These are phyloP conservation scores for Drosophila monieri DNA, from an alignment of 2,888 invertebrate genomes.

Conservation along the genomic window DNA sequence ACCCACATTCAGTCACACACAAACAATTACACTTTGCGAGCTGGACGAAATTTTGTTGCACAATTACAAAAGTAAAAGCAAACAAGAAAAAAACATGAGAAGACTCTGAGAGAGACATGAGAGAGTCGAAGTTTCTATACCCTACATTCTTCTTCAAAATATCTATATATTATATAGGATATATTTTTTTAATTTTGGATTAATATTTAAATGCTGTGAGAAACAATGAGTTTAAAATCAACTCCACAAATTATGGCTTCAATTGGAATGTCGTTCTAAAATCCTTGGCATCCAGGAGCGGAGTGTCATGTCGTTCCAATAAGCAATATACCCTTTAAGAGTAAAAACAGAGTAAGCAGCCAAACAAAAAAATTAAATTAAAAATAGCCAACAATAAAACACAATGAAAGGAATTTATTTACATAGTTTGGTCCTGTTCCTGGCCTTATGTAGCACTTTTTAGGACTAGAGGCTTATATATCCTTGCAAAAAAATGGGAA, in stretches of 20 bases:
- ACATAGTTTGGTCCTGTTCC: background rate
- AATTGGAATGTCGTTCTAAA: too few species aligned
- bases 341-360: background rate
- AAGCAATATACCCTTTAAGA: background rate
- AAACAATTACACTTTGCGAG: conserved; percentile 24
- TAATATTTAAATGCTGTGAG: background rate
- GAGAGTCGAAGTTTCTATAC: background rate
- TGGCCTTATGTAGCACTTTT: background rate
- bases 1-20: background rate
- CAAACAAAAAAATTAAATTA: conserved; percentile 6
- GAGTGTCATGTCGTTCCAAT: background rate
- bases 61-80: conserved; percentile 47
- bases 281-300: too few species aligned
- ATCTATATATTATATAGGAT: too few species aligned
- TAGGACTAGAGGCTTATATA: background rate
- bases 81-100: background rate
- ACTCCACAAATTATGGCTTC: background rate
- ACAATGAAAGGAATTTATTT: background rate
- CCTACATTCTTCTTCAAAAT: background rate
- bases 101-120: background rate
- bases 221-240: background rate
- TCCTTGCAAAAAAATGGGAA: background rate
- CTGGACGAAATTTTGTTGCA: conserved; percentile 70
- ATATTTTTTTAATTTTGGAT: too few species aligned
- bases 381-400: conserved; percentile 1